Conservation (phyloP, 2,888 invertebrate species). For the Limnephilus rhombicus region DNA sequence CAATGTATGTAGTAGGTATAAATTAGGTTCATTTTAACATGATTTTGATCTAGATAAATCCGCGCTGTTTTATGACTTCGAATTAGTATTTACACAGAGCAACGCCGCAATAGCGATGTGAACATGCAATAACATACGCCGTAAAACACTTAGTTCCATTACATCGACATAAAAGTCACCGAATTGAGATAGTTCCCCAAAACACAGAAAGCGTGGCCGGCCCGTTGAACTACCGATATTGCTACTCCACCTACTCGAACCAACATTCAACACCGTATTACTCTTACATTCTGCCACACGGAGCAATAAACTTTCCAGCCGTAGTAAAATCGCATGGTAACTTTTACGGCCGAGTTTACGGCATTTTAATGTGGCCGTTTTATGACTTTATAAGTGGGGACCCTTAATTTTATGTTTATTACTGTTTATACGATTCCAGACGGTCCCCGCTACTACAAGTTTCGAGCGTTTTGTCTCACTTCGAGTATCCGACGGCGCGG, state of each 20-base stretch:
- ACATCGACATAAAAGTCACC: background rate
- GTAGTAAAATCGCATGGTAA: conserved; percentile 58
- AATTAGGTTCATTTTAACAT: too few species aligned
- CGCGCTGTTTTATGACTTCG: background rate
- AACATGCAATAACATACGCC: background rate
- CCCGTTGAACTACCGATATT: background rate
- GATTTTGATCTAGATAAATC: background rate
- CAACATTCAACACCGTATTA: conserved; percentile 28
- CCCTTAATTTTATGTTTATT: conserved; percentile 66
- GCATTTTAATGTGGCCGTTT: conserved; percentile 66
- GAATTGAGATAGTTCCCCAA: background rate
- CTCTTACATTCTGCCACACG: conserved; percentile 26
- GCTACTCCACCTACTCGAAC: background rate
- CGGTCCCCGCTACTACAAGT: conserved; percentile 55
- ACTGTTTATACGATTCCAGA: conserved; percentile 63
- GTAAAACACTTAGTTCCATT: background rate
- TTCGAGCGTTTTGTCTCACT: conserved; percentile 29
- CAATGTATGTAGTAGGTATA: too few species aligned
- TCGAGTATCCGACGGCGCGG: conserved; percentile 24
- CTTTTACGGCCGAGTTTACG: conserved; percentile 61
- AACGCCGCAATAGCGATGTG: background rate
- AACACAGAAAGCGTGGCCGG: conserved; percentile 18
- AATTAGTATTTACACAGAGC: background rate
- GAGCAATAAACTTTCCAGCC: conserved; percentile 57
- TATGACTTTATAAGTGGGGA: conserved; percentile 66